These are phyloP conservation scores for Sebastes goodei DNA, from an alignment of 2,797 vertebrate species.

Conservation along the genomic window DNA sequence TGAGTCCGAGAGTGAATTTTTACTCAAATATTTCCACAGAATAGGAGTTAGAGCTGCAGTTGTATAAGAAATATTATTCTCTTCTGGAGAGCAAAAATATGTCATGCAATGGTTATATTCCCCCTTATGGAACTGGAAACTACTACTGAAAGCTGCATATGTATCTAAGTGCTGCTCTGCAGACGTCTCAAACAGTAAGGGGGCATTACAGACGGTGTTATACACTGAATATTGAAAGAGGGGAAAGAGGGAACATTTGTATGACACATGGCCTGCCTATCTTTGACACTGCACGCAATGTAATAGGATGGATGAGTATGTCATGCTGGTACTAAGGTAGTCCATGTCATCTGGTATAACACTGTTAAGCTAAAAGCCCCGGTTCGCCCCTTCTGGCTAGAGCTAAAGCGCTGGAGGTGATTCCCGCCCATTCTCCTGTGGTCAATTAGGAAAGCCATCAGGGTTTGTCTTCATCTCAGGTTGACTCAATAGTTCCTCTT, in stretches of 20 bases:
- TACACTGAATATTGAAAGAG: conserved; percentile 37
- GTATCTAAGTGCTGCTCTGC: conserved; percentile 28
- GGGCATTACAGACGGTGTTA: conserved; percentile 25
- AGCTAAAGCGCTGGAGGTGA: conserved; percentile 43
- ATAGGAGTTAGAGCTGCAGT: not conserved
- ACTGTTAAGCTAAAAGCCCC: conserved; percentile 43
- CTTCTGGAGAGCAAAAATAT: not conserved
- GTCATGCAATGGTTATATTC: conserved; percentile 27
- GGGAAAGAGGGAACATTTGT: conserved; percentile 37
- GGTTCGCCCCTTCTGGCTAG: conserved; percentile 25
- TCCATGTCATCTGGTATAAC: conserved; percentile 45
- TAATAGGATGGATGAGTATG: conserved; percentile 54
- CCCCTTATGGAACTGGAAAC: conserved; percentile 2
- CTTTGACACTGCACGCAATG: conserved; percentile 24
- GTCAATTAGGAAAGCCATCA: conserved; percentile 73
- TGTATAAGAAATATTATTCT: conserved; percentile 2
- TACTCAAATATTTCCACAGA: not conserved
- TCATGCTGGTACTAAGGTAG: conserved; percentile 14
- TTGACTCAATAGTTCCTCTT: conserved; percentile 52
- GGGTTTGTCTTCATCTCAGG: conserved; percentile 74
- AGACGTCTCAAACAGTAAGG: conserved; percentile 6
- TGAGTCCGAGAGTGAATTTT: not conserved
- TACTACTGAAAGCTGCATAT: conserved; percentile 24
- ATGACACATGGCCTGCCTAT: conserved; percentile 39
- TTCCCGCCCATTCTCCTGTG: conserved; percentile 44